Percentiles rank a stretch among this genome's conserved stretches.
Conservation (phyloP, 1,140 invertebrate species). For the Chlorops oryzae region DNA sequence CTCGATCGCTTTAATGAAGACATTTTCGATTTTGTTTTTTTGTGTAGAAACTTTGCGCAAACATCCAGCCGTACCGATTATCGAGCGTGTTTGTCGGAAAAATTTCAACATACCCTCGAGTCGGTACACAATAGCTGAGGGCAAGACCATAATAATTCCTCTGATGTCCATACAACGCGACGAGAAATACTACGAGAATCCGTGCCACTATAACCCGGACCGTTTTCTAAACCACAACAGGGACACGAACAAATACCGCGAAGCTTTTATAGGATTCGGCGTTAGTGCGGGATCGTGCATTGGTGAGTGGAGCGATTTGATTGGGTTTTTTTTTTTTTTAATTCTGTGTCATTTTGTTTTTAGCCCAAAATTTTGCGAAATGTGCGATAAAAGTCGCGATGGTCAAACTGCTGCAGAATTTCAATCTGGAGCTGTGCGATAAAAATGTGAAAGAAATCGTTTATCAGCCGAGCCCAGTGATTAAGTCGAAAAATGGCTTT, state of each 20-base stretch:
- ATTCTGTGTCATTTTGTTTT: not conserved
- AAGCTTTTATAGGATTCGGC: constrained; percentile 55
- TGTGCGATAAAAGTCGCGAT: constrained; percentile 51
- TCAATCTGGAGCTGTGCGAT: constrained; percentile 17
- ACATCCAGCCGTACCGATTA: constrained; percentile 46
- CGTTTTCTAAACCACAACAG: constrained; percentile 47
- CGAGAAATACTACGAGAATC: constrained; percentile 55
- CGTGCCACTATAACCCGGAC: constrained; percentile 51
- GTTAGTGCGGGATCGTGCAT: constrained; percentile 55
- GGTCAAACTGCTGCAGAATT: constrained; percentile 39
- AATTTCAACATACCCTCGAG: constrained; percentile 27
- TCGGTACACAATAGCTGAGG: constrained; percentile 38
- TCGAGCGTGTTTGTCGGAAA: constrained; percentile 35
- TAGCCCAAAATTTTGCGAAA: constrained; percentile 35
- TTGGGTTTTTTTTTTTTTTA: not conserved
- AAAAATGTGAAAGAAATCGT: too few species aligned
- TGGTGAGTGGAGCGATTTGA: constrained; percentile 39
- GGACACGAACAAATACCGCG: not conserved
- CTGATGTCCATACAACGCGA: constrained; percentile 53
- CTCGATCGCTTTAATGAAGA: not conserved
- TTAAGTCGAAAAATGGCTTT: too few species aligned
- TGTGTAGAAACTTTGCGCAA: constrained; percentile 48
- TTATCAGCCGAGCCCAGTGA: too few species aligned
- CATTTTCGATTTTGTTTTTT: constrained; percentile 1
- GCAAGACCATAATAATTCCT: constrained; percentile 36